phyloP scores from a whole-genome alignment of 2,113 vertebrate genomes.

The Fregetta grallaria region DNA sequence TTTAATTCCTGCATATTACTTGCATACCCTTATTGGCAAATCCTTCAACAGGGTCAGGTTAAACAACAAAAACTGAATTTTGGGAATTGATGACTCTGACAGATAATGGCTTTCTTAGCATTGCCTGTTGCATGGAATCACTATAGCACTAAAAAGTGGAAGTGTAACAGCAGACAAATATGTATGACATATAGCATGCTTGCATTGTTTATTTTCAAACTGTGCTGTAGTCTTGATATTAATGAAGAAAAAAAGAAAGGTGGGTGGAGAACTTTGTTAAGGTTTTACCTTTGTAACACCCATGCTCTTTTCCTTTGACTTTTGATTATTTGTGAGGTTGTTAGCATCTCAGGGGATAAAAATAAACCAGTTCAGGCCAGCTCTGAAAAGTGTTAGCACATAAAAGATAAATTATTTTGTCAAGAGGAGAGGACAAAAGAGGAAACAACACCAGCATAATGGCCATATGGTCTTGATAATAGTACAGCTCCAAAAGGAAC shows the following conservation, averaged over 20 bases:
- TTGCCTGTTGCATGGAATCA: background rate
- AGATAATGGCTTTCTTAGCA: background rate
- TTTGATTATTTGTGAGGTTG: background rate
- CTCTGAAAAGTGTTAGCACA: slow-evolving; percentile 40
- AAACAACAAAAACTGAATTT: background rate
- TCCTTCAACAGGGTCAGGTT: background rate
- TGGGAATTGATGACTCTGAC: background rate
- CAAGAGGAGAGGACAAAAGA: slow-evolving; percentile 44
- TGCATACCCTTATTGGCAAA: background rate
- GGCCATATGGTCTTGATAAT: slow-evolving; percentile 68
- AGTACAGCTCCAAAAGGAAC: slow-evolving; percentile 23
- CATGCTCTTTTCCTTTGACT: background rate
- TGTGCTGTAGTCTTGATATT: background rate
- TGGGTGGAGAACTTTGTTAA: background rate
- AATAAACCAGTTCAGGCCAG: background rate
- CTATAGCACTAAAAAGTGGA: background rate
- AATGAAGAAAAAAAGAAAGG: background rate
- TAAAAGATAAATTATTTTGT: slow-evolving; percentile 61
- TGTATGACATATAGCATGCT: background rate
- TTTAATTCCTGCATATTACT: background rate
- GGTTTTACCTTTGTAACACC: background rate
- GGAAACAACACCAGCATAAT: slow-evolving; percentile 36
- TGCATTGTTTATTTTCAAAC: background rate
- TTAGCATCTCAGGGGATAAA: slow-evolving; percentile 6
- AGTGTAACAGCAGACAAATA: background rate